These are phyloP conservation scores for Nomada lathburiana DNA, from an alignment of 2,888 invertebrate genomes.

Conservation along the genomic window DNA sequence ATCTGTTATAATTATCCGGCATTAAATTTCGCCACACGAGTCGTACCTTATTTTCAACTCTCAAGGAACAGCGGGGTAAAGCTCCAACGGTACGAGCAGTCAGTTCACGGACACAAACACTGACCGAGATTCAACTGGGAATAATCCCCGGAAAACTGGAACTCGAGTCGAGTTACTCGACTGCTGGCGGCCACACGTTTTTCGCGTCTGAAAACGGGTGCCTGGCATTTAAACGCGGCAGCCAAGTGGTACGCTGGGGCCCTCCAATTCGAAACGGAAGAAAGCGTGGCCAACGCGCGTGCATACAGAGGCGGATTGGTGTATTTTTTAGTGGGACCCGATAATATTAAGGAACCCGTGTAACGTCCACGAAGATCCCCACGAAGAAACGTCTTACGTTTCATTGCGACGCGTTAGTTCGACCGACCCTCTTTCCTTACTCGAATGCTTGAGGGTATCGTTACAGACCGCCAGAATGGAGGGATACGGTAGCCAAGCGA, in stretches of 20 bases:
- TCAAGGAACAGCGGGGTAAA: too few relatives aligned
- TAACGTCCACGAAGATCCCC: background rate
- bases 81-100: background rate
- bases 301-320: background rate
- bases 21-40: too few relatives aligned
- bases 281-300: background rate
- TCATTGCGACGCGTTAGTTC: conserved; percentile 22
- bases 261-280: conserved; percentile 11
- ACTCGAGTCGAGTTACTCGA: background rate
- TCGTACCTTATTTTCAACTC: too few relatives aligned
- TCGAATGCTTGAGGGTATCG: conserved; percentile 33
- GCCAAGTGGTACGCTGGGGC: conserved; percentile 15
- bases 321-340: conserved; percentile 29
- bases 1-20: too few relatives aligned
- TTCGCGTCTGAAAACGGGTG: background rate
- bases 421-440: conserved; percentile 2
- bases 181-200: conserved; percentile 1
- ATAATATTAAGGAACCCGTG: conserved; percentile 47
- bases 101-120: conserved; percentile 7
- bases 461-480: conserved; percentile 32
- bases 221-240: conserved; percentile 32
- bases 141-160: conserved; percentile 33
- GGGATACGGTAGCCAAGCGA: conserved; percentile 7
- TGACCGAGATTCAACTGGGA: conserved; percentile 36
- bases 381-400: conserved; percentile 18